Conservation (phyloP, 1,140 invertebrate species). For the Hyles vespertilio region DNA sequence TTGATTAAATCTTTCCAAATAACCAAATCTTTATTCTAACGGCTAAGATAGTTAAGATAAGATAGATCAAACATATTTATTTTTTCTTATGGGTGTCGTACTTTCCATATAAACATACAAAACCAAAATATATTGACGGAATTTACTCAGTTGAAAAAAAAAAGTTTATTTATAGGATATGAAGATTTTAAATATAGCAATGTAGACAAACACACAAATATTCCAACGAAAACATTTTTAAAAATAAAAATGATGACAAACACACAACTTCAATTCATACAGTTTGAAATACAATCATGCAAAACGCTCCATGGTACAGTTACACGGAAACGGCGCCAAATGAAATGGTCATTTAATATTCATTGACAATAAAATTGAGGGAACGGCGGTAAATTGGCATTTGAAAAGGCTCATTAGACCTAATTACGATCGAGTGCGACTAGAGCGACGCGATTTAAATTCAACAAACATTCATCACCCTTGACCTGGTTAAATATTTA, state of each 20-base stretch:
- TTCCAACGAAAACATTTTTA: too few species aligned
- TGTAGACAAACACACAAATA: too few species aligned
- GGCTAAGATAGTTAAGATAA: too few species aligned
- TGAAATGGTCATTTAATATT: conserved; percentile 4
- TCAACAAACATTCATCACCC: background rate
- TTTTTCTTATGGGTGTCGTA: too few species aligned
- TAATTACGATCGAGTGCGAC: conserved; percentile 3
- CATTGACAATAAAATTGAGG: conserved; percentile 6
- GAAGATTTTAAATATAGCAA: too few species aligned
- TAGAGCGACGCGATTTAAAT: conserved; percentile 1
- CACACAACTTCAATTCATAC: background rate
- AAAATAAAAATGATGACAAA: background rate
- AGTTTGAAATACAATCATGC: background rate
- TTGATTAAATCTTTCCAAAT: too few species aligned
- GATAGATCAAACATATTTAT: too few species aligned
- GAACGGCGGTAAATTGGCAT: conserved; percentile 6
- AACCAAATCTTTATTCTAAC: too few species aligned
- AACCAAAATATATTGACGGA: too few species aligned
- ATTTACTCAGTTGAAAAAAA: too few species aligned
- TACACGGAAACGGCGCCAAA: background rate
- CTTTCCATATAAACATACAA: too few species aligned
- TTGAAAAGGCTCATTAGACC: conserved; percentile 7
- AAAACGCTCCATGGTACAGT: background rate
- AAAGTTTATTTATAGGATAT: too few species aligned
- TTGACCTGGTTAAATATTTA: background rate